Evolutionary conservation across 2,797 vertebrate species (phyloP), one percentile per base, ranked within the genome.

Genomic region (Valencia hispanica): DNA sequence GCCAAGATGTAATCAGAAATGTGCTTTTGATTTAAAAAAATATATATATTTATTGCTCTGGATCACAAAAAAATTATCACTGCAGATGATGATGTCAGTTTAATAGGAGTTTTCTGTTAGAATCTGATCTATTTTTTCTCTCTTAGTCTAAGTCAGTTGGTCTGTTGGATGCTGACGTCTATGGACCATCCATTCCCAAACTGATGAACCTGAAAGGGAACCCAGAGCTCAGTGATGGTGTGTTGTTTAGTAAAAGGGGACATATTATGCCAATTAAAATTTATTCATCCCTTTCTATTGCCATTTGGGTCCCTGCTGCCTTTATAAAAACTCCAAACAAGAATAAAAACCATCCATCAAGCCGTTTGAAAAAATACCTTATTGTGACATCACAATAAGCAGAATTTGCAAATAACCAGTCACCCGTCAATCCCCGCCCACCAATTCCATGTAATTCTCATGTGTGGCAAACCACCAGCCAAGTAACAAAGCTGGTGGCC

Each of bases 141-240:
- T 86, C 76, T 48, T 75, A 98, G 97, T 93, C 91, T 0, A 97
- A 96, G 91, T 88, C 94, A 0, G 94, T 99, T 48, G 98, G 98
- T 27, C 92, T 99, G 84, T 93, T 99, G 91, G 98, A 99, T 91
- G 98, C 96, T 30, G 98, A 99, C 86, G 83, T 99, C 51, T 97
- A 97, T 72, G 98, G 98, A 1, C 98, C 98, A 27, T 99, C 98
- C 0, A 80, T 99, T 89, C 98, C 97, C 78, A 97, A 96, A 88
- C 96, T 99, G 94, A 99, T 99, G 98, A 99, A 99, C 92, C 93
- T 99, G 75, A 97, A 94, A 91, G 98, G 98, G 90, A 97, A 94
- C 88, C 98, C 98, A 32, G 96, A 98, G 81, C 94, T 99, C 90
- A 96, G 94, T 73, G 86, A 96, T 81, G 95, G 98, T 99, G 96